Conservation (phyloP, 2,113 vertebrate genomes). For the Orthonyx spaldingii region DNA sequence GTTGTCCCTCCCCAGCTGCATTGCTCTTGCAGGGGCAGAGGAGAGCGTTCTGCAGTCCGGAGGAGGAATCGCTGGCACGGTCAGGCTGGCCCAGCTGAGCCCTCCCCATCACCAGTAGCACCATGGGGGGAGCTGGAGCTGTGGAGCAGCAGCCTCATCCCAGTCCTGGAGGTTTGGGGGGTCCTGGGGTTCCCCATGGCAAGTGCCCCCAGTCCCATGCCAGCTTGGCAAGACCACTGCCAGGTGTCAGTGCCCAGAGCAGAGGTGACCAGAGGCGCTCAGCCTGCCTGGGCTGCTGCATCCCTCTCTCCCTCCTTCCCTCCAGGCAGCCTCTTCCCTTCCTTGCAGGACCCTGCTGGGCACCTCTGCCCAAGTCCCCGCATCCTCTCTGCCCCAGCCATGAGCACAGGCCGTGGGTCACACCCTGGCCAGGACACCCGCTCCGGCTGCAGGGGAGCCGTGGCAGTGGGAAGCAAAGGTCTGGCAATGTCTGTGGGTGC, state of each 20-base stretch:
- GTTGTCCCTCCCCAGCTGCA: not conserved
- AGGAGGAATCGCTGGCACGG: not conserved
- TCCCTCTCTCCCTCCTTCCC: not conserved
- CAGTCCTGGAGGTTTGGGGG: not conserved
- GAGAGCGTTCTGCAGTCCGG: rapidly evolving
- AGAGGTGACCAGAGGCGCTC: not conserved
- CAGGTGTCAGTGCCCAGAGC: not conserved
- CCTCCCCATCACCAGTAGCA: not conserved
- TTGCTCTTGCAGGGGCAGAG: not conserved
- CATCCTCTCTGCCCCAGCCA: not conserved
- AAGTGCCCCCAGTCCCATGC: not conserved
- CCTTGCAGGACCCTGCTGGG: not conserved
- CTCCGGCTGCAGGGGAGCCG: not conserved
- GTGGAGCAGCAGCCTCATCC: not conserved
- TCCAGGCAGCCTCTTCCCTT: not conserved
- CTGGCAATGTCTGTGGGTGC: not conserved
- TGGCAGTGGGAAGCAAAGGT: not conserved
- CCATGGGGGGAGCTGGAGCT: not conserved
- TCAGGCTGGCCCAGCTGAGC: not conserved
- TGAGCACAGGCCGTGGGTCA: rapidly evolving
- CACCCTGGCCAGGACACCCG: rapidly evolving
- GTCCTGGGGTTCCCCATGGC: rapidly evolving
- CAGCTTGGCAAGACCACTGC: not conserved
- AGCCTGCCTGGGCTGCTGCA: not conserved
- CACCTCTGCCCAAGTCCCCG: not conserved